A percentile compares a stretch with the other conserved stretches of the same genome.
Conservation (phyloP, 2,888 invertebrate species). For the Paralinhomoeus sp. region DNA sequence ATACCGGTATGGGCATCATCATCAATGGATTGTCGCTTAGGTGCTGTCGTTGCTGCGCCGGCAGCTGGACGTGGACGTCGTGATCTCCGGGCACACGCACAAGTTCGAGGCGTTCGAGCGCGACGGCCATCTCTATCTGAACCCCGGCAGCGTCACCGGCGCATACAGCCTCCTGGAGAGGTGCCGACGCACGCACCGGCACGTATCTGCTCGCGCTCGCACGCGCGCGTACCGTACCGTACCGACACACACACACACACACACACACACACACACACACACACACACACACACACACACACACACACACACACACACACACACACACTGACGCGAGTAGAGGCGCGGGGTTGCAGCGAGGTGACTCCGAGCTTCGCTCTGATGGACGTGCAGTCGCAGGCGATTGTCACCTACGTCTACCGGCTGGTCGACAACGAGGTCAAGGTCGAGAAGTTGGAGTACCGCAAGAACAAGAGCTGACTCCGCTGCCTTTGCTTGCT, state of each 20-base stretch:
- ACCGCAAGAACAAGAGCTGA: neutral
- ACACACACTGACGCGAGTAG: no score
- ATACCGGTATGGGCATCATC: no score
- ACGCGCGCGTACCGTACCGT: no score
- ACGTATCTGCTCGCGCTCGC: no score
- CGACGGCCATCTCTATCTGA: slow-evolving; percentile 94
- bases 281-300: no score
- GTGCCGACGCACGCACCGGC: no score
- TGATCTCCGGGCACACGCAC: slow-evolving; percentile 95
- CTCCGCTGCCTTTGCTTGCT: no score
- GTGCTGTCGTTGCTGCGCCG: slow-evolving; percentile 66
- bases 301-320: no score
- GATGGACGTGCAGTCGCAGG: slow-evolving; percentile 94
- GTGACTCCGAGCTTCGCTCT: slow-evolving; percentile 87
- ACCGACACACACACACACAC: no score
- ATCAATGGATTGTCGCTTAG: no score
- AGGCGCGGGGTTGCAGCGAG: no score
- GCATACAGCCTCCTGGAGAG: slow-evolving; percentile 77
- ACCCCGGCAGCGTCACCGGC: slow-evolving; percentile 95
- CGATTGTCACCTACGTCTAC: slow-evolving; percentile 92
- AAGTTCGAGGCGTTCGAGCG: slow-evolving; percentile 93
- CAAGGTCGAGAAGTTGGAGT: slow-evolving; percentile 95
- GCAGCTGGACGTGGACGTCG: slow-evolving; percentile 89
- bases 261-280: no score
- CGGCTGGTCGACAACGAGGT: slow-evolving; percentile 79